Evolutionary conservation across 1,140 invertebrate genomes (phyloP).

Genomic region (Acromyrmex charruanus): DNA sequence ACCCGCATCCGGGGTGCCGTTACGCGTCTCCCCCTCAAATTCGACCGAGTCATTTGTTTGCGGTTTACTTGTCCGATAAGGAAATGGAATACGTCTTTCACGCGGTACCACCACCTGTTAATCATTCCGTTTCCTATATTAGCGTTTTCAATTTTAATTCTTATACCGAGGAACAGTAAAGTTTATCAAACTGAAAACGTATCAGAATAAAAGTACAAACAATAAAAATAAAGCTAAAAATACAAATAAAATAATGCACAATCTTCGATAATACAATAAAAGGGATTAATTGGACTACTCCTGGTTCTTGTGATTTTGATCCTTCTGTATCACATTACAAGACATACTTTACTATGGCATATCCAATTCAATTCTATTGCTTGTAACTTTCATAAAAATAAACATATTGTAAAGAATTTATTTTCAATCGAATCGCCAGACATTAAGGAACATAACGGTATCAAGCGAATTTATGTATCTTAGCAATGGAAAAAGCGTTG

Average conservation of each 20-base stretch:
- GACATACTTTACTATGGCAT: no score
- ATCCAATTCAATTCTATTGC: no score
- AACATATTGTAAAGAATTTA: no score
- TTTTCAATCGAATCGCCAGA: no score
- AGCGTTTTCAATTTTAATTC: constrained; percentile 14
- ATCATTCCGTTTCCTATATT: constrained; percentile 23
- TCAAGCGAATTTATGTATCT: no score
- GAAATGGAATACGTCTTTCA: constrained; percentile 18
- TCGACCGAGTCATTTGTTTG: constrained; percentile 11
- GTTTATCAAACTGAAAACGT: background rate
- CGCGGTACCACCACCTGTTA: constrained; percentile 17
- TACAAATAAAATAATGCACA: background rate
- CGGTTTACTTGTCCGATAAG: constrained; percentile 30
- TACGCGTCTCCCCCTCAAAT: constrained; percentile 6
- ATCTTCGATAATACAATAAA: background rate
- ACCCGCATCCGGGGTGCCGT: constrained; percentile 54
- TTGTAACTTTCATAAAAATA: no score
- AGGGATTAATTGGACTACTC: background rate
- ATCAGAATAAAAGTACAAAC: background rate
- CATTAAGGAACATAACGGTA: no score
- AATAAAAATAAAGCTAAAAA: background rate
- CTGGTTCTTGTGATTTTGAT: background rate
- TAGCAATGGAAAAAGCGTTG: no score
- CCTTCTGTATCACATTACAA: no score
- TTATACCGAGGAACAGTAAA: background rate